phyloP scores from a whole-genome alignment of 2,113 vertebrate species.

The Corynorhinus townsendii region DNA sequence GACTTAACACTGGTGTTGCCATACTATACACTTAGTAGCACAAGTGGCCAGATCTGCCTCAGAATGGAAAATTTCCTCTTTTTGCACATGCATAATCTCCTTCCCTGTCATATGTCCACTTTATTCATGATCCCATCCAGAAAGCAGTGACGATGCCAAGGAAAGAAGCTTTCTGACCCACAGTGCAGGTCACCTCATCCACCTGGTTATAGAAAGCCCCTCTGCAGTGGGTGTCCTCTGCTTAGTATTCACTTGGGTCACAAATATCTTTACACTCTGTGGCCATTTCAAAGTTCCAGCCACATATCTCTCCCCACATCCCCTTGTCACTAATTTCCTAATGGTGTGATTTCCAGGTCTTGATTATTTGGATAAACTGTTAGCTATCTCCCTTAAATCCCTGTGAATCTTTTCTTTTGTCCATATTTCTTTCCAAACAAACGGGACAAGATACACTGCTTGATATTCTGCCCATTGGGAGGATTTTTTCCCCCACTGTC shows the following conservation, averaged over 20 bases:
- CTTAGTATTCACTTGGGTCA: neutral
- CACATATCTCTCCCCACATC: neutral
- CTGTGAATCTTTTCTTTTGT: neutral
- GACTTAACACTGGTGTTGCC: neutral
- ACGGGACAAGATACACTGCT: neutral
- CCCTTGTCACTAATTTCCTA: neutral
- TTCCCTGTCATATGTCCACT: neutral
- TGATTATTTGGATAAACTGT: neutral
- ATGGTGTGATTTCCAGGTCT: neutral
- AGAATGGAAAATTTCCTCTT: neutral
- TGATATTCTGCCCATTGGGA: neutral
- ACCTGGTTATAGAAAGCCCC: neutral
- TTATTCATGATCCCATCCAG: neutral
- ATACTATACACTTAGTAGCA: neutral
- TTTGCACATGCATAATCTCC: neutral
- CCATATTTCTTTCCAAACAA: neutral
- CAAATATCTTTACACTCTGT: neutral
- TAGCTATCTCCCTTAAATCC: neutral
- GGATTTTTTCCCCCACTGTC: neutral
- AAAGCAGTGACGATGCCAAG: neutral
- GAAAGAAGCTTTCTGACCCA: neutral
- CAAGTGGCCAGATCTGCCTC: neutral
- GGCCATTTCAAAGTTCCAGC: neutral
- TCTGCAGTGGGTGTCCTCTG: neutral
- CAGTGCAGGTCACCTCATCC: neutral